Evolutionary conservation across 2,797 vertebrate genomes (phyloP).

Genomic region (Ambastaia sidthimunki): DNA sequence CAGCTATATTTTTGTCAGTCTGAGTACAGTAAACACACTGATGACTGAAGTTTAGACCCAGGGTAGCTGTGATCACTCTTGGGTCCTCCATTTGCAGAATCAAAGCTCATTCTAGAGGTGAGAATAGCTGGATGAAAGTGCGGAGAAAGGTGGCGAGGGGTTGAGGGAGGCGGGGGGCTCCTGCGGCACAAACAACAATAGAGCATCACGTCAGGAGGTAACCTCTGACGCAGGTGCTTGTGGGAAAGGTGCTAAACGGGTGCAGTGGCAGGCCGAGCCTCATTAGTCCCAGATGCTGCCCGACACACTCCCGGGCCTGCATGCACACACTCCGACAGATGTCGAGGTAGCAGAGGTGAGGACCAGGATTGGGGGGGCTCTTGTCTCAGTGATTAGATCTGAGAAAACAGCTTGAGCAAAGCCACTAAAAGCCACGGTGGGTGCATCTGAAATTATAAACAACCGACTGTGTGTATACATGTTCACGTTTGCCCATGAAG

Average conservation of each 20-base stretch:
- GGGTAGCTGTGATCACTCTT: background rate
- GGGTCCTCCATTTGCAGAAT: background rate
- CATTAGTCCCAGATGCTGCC: slow-evolving; percentile 76
- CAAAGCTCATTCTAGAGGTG: slow-evolving; percentile 17
- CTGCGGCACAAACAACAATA: slow-evolving; percentile 67
- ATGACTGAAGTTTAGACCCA: background rate
- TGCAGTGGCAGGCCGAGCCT: slow-evolving; percentile 69
- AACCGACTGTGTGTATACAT: slow-evolving; percentile 34
- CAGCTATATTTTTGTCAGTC: too few relatives aligned
- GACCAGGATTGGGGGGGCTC: slow-evolving; percentile 51
- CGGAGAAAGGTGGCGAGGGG: background rate
- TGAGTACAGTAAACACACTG: background rate
- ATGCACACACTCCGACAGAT: slow-evolving; percentile 60
- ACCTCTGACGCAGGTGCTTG: slow-evolving; percentile 73
- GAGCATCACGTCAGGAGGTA: slow-evolving; percentile 57
- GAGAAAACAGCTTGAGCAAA: slow-evolving; percentile 63
- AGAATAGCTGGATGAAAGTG: slow-evolving; percentile 2
- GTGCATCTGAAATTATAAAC: slow-evolving; percentile 26
- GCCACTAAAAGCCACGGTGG: slow-evolving; percentile 39
- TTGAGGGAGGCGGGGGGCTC: slow-evolving; percentile 53
- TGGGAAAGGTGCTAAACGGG: slow-evolving; percentile 70
- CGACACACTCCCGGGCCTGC: slow-evolving; percentile 36
- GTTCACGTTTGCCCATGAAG: slow-evolving; percentile 25
- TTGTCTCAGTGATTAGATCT: slow-evolving; percentile 62
- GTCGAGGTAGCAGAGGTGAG: slow-evolving; percentile 62